These are phyloP conservation scores for Rhinopomastus cyanomelas DNA, from an alignment of 2,113 vertebrate species.

Conservation along the genomic window DNA sequence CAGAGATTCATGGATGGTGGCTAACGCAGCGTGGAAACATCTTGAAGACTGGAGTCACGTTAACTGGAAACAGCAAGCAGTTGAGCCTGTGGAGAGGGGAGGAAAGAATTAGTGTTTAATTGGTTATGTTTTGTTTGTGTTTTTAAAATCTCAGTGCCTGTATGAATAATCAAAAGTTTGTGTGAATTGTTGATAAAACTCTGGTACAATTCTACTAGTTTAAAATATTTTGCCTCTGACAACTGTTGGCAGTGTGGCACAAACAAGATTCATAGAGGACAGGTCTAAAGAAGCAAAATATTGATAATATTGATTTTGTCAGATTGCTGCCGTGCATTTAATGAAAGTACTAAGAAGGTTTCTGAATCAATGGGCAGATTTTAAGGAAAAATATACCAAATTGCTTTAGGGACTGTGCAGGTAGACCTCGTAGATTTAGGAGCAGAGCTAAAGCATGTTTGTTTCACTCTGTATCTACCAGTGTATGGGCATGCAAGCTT, in stretches of 20 bases:
- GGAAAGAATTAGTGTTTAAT: background rate
- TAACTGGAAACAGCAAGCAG: background rate
- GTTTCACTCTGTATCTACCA: background rate
- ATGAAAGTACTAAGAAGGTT: background rate
- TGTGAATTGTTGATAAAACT: background rate
- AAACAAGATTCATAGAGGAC: background rate
- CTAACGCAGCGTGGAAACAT: background rate
- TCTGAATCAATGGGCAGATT: background rate
- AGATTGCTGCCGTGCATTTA: background rate
- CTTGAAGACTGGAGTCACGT: background rate
- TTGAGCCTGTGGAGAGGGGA: background rate
- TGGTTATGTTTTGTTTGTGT: background rate
- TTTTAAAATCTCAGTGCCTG: background rate
- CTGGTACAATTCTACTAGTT: background rate
- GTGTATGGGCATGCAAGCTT: background rate
- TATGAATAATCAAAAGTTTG: background rate
- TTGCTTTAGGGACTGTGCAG: background rate
- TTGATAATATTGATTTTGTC: background rate
- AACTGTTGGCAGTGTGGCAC: background rate
- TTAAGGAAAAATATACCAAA: background rate
- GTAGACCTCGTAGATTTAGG: background rate
- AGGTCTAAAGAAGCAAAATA: background rate
- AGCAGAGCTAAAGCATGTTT: background rate
- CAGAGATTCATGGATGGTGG: background rate
- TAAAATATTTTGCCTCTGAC: background rate